phyloP scores from a whole-genome alignment of 1,140 invertebrate genomes.

The Drosophila nasuta region DNA sequence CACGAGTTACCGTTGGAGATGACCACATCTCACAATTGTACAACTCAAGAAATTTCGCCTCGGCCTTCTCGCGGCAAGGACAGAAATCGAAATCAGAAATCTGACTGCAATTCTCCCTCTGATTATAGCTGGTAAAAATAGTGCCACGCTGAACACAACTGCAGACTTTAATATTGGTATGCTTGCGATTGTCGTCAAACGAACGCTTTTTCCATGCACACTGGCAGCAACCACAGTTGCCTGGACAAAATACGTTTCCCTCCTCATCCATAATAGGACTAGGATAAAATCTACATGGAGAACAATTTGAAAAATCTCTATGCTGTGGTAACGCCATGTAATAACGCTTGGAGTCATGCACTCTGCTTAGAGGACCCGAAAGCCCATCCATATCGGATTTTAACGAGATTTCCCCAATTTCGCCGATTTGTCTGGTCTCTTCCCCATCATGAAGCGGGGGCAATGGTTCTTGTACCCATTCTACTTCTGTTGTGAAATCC shows the following conservation, averaged over 20 bases:
- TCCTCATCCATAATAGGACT: slow-evolving; percentile 77
- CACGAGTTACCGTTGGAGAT: slow-evolving; percentile 28
- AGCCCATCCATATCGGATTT: neutral
- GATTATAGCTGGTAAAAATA: slow-evolving; percentile 59
- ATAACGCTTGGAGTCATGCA: slow-evolving; percentile 27
- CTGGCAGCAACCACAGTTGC: slow-evolving; percentile 78
- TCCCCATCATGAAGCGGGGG: no score
- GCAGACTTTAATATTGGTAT: slow-evolving; percentile 73
- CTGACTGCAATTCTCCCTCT: slow-evolving; percentile 62
- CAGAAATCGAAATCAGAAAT: slow-evolving; percentile 77
- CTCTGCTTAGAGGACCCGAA: neutral
- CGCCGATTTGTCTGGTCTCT: no score
- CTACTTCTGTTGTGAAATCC: neutral
- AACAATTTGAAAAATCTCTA: slow-evolving; percentile 70
- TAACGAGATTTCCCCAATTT: no score
- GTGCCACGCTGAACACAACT: slow-evolving; percentile 68
- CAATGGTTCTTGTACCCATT: neutral
- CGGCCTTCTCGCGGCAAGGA: slow-evolving; percentile 77
- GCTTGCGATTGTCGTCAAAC: slow-evolving; percentile 39
- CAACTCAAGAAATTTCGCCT: slow-evolving; percentile 73
- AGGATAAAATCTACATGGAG: slow-evolving; percentile 69
- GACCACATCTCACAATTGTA: slow-evolving; percentile 70
- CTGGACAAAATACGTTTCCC: slow-evolving; percentile 75
- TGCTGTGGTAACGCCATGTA: slow-evolving; percentile 73
- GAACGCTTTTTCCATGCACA: slow-evolving; percentile 67